Conservation (phyloP, 2,113 vertebrate genomes). For the pig (Sus scrofa) region T2T-Sscrofa CM000827.6:64589001-64589500, state of each 20-base stretch:
- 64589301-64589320: not conserved
- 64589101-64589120: not conserved
- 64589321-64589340: not conserved
- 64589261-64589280: not conserved
- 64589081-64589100: not conserved
- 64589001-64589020: not conserved
- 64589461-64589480: not conserved
- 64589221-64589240: not conserved
- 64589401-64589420: not conserved
- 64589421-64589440: not conserved
- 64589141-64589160: not conserved
- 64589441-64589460: not conserved
- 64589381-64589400: not conserved
- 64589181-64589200: not conserved
- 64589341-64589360: not conserved
- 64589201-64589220: not conserved
- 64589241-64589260: not conserved
- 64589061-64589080: not conserved
- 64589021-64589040: not conserved
- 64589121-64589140: not conserved
- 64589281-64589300: not conserved
- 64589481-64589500: conserved; percentile 7
- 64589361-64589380: not conserved
- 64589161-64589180: not conserved
- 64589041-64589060: not conserved